These are phyloP conservation scores for Paracanthobrama guichenoti DNA, from an alignment of 2,113 vertebrate species.

Conservation along the genomic window DNA sequence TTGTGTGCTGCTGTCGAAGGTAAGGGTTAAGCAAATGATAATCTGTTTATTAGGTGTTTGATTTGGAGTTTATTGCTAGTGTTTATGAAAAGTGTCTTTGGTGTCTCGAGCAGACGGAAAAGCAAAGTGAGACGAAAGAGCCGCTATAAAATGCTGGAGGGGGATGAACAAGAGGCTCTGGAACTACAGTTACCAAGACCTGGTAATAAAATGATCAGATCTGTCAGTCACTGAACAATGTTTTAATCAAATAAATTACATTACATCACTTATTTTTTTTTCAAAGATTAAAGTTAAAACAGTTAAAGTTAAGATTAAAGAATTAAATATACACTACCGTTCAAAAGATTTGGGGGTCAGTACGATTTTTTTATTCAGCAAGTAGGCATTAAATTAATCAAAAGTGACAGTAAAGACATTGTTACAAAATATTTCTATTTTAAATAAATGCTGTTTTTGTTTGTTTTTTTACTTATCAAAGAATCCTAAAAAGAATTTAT, in stretches of 20 bases:
- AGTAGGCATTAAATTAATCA: neutral
- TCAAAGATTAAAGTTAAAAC: too few relatives aligned
- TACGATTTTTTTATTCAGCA: too few relatives aligned
- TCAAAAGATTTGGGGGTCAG: too few relatives aligned
- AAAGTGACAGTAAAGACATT: neutral
- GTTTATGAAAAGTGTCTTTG: slow-evolving; percentile 3
- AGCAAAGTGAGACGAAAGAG: slow-evolving; percentile 92
- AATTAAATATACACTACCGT: too few relatives aligned
- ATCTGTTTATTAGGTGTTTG: neutral
- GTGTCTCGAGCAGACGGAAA: slow-evolving; percentile 77
- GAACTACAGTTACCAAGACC: slow-evolving; percentile 86
- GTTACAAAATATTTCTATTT: too few relatives aligned
- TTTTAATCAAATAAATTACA: neutral
- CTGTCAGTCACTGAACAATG: neutral
- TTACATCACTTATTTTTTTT: too few relatives aligned
- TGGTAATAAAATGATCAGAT: slow-evolving; percentile 68
- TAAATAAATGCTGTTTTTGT: too few relatives aligned
- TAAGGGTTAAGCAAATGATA: slow-evolving; percentile 55
- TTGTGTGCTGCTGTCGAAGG: slow-evolving; percentile 93
- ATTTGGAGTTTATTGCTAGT: neutral
- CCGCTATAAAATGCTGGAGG: slow-evolving; percentile 94
- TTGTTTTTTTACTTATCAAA: too few relatives aligned
- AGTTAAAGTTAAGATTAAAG: too few relatives aligned
- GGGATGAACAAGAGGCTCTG: slow-evolving; percentile 87
- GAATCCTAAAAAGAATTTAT: too few relatives aligned